Percentiles rank a stretch among this genome's conserved stretches.
Conservation (phyloP, 2,888 invertebrate genomes). For the Zelleria hepariella region DNA sequence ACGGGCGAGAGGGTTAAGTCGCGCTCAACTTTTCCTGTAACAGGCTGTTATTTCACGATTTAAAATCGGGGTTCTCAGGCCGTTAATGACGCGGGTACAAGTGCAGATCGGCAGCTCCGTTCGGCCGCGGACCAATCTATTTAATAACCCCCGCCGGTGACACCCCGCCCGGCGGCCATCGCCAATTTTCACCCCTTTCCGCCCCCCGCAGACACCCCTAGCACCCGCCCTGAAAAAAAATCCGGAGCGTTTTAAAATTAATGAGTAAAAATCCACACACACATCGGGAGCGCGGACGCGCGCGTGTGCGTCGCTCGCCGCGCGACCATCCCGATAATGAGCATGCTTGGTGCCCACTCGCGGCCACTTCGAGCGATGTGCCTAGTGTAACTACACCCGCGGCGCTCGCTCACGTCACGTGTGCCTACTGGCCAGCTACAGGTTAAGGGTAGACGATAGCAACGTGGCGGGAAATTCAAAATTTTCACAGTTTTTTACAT, state of each 20-base stretch:
- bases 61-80: conserved; percentile 68
- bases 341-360: conserved; percentile 5
- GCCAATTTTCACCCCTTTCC: conserved; percentile 64
- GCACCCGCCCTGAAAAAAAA: conserved; percentile 72
- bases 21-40: conserved; percentile 69
- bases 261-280: conserved; percentile 74
- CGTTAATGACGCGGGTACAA: conserved; percentile 73
- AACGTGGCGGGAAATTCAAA: no score
- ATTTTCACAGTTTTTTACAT: no score
- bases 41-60: conserved; percentile 71
- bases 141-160: conserved; percentile 72
- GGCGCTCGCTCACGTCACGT: no score
- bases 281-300: conserved; percentile 48
- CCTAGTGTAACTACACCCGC: not conserved
- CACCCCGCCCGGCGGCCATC: conserved; percentile 71
- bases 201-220: conserved; percentile 47
- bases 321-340: conserved; percentile 29
- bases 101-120: conserved; percentile 71
- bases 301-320: conserved; percentile 50
- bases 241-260: conserved; percentile 74
- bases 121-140: conserved; percentile 74
- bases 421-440: no score
- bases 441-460: no score
- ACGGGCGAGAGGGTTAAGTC: conserved; percentile 50
- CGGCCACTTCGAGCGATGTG: not conserved